Evolutionary conservation across 2,113 vertebrate species (phyloP), one percentile per base, ranked within the genome.

Genomic region (Phoxinus phoxinus): DNA sequence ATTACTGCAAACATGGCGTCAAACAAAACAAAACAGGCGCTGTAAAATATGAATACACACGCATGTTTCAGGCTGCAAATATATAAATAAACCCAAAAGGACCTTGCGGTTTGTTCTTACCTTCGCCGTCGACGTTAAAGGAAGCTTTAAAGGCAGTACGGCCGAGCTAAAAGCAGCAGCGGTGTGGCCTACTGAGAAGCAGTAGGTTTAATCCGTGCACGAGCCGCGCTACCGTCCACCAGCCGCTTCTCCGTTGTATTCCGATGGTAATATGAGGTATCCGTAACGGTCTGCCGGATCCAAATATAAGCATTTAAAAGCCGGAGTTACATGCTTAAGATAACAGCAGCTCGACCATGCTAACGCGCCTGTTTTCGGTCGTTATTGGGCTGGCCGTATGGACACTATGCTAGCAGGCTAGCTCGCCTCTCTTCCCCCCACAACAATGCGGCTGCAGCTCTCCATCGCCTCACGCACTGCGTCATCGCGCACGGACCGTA

Each of bases 361-460:
- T 37, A 78, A 12, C 4, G 25, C 27, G 30, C 69, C 77, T 23
- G 89, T 53, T 83, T 74, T 83, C 12, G 6, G 27, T 78, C 25
- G 23, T 67, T 86, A 65, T 73, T 59, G 61, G 27, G 44, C 71
- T 69, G 30, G 86, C 79, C 76, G 84, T 83, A 85, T 86, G 79
- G 77, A 89, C 91, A 85, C 90, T 92, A 86, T 91, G 87, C 90
- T 92, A 87, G 46, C 84, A 82, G 59, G 91, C 86, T 91, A 85
- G 83, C 86, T 88, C 87, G 90, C 91, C 87, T 92, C 91, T 93
- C 92, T 91, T 92, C 90, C 92, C 91, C 93, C 92, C 84, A 95
- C 94, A 95, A 95, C 94, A 95, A 95, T 95, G 94, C 94, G 93
- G 94, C 87, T 92, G 89, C 87, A 84, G 35, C 90, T 85, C 78